Percentiles rank a stretch among this genome's conserved stretches.
Evolutionary conservation across 2,888 invertebrate genomes (phyloP).

Genomic region (Leptopilina drosophilae): DNA sequence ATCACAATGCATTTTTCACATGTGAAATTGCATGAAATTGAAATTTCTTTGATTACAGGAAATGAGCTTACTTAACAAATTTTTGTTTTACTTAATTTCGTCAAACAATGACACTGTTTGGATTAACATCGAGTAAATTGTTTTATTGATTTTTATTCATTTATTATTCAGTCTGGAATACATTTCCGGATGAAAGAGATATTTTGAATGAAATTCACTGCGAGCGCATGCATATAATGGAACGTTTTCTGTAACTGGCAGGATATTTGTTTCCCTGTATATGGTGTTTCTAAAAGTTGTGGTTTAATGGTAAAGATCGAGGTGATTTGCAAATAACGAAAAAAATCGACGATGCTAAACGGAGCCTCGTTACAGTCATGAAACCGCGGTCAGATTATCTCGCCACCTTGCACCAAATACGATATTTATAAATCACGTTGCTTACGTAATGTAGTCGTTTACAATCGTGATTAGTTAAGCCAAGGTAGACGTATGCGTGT

Average conservation of each 20-base stretch:
- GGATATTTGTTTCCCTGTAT: conserved; percentile 19
- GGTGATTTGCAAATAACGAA: conserved; percentile 41
- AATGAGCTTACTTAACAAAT: no score
- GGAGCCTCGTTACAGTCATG: conserved; percentile 35
- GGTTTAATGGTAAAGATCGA: conserved; percentile 38
- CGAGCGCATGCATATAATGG: neutral
- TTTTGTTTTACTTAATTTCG: no score
- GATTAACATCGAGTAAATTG: no score
- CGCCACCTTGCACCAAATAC: conserved; percentile 40
- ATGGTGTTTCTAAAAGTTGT: conserved; percentile 35
- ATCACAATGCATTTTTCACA: no score
- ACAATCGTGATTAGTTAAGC: conserved; percentile 39
- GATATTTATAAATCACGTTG: conserved; percentile 38
- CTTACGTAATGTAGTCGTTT: conserved; percentile 35
- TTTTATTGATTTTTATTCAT: no score
- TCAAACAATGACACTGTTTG: no score
- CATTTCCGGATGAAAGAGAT: neutral
- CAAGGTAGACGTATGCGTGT: conserved; percentile 37
- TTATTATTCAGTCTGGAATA: neutral
- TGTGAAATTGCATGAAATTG: no score
- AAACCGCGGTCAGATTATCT: conserved; percentile 39
- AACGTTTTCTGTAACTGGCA: conserved; percentile 13
- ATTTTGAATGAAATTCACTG: conserved; percentile 1
- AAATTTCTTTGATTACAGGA: no score
- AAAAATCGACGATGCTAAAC: conserved; percentile 32